These are phyloP conservation scores for Tiliqua scincoides DNA, from an alignment of 2,113 vertebrate species.

Conservation along the genomic window DNA sequence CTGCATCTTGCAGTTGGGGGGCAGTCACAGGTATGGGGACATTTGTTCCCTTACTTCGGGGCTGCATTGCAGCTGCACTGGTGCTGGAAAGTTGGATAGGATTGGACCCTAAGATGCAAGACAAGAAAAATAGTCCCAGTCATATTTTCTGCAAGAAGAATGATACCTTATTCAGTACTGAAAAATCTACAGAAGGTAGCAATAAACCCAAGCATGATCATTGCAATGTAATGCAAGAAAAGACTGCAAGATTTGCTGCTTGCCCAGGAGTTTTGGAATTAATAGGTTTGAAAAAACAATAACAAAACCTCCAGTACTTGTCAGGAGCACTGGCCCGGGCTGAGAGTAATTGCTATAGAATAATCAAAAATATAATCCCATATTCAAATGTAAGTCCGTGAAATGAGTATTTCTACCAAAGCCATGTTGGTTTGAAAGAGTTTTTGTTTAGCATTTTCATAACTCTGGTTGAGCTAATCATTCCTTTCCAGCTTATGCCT, in stretches of 20 bases:
- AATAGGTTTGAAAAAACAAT: background rate
- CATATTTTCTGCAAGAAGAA: no score
- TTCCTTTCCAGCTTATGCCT: background rate
- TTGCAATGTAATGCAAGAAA: background rate
- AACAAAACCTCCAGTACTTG: background rate
- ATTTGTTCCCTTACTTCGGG: no score
- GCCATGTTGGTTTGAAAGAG: background rate
- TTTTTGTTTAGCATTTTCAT: background rate
- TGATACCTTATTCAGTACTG: background rate
- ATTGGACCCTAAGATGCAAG: no score
- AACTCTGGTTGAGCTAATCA: background rate
- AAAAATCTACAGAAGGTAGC: background rate
- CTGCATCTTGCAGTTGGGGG: no score
- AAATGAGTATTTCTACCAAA: background rate
- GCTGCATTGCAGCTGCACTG: no score
- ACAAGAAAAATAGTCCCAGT: no score
- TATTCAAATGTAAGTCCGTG: background rate
- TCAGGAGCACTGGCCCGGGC: background rate
- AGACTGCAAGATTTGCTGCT: background rate
- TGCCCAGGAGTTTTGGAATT: background rate
- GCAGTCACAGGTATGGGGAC: no score
- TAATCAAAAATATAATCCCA: background rate
- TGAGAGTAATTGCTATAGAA: background rate
- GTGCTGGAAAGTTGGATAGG: no score
- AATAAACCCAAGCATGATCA: background rate